Base-by-base conservation (phyloP, 2,113 vertebrate species). In the Atractosteus spatula region DNA sequence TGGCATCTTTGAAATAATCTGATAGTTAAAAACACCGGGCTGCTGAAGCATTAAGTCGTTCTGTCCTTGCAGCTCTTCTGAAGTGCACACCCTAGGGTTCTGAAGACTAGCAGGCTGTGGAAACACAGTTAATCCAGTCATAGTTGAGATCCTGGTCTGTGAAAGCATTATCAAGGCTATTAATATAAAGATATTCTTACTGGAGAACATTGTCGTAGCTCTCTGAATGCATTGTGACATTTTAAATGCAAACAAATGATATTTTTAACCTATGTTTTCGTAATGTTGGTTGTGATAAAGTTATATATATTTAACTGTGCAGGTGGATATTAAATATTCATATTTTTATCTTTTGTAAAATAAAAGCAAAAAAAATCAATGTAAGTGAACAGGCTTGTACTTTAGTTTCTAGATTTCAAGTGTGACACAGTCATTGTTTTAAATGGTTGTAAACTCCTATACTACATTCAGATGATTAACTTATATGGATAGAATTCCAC, bases 371-470 rank as follows among this genome's bases (percentile, higher is more conserved):
- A 71, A 72, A 71, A 76, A 74, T 68, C n/a, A 7, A 68, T 79
- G 77, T 85, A 78, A 81, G 76, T 81, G 81, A 75, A 56, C 57
- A 76, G 72, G 54, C 67, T 75, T 81, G 76, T 86, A 70, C 70
- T 74, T 80, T 83, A 75, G 72, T 70, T 78, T 74, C 78, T 78
- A 63, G 78, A 74, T 81, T 85, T 82, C 73, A 54, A 70, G 73
- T 76, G 81, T 83, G 80, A 85, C 88, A 80, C 91, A 91, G 90
- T 92, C 89, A 92, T 92, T 92, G 89, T 92, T 92, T 92, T 92
- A 92, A 92, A 92, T 92, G 91, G 89, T 92, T 92, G 89, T 92
- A 81, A 89, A 84, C 80, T 80, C 71, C 72, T 79, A 79, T 64
- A 71, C 65, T 55, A 66, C 84, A 86, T 54, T 81, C 69, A 76